Percentiles rank a stretch among this genome's conserved stretches.
Conservation (phyloP, 2,113 vertebrate species). For the Alethe castanea region DNA sequence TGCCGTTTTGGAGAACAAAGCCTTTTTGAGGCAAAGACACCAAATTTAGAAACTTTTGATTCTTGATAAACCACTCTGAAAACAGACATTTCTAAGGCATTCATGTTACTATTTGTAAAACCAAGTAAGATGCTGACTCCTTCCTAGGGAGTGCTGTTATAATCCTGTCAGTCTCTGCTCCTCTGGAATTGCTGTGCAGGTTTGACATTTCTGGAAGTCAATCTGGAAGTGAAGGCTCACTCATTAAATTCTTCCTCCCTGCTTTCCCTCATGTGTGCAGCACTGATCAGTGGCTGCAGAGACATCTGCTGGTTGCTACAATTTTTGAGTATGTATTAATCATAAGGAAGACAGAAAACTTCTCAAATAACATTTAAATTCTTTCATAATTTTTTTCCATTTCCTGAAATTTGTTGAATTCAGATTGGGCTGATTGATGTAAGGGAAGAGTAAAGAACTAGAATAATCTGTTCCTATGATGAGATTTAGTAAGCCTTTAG, state of each 20-base stretch:
- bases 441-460: neutral
- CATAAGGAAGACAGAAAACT: neutral
- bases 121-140: neutral
- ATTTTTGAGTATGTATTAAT: neutral
- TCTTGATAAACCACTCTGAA: neutral
- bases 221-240: neutral
- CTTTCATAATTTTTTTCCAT: neutral
- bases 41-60: neutral
- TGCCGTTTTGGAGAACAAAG: neutral
- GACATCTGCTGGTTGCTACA: slow-evolving; percentile 42
- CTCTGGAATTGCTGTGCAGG: neutral
- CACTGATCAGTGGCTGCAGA: neutral
- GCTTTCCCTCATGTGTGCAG: neutral
- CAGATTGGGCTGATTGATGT: neutral
- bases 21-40: neutral
- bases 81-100: neutral
- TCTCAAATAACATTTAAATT: neutral
- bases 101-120: neutral
- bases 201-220: neutral
- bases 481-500: neutral
- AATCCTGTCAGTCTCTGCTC: neutral
- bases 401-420: neutral
- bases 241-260: neutral
- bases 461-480: neutral
- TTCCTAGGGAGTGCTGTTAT: neutral